Evolutionary conservation across 2,888 invertebrate species (phyloP), one percentile per base, ranked within the genome.

Genomic region (Yponomeuta cagnagella): DNA sequence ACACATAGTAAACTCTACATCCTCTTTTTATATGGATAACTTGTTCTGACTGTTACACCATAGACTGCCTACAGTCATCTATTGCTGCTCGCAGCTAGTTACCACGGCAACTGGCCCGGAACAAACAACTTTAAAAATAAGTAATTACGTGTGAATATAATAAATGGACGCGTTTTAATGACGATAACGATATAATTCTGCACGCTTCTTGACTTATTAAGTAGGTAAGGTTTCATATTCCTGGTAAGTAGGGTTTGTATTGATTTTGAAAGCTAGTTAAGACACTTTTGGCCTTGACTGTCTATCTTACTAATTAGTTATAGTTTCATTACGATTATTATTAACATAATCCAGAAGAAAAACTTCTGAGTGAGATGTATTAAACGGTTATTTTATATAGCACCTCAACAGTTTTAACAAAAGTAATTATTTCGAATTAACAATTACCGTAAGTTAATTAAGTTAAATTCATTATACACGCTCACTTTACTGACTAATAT

Each of bases 401-500:
- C 52, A 58, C 3, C 52, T 15, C 52, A 58, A 65, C 33, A 31
- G 30, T 8, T 43, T 43, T 9, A 30, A 10, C 30, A 23, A 33
- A 10, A 10, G 4, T 23, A 10, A 31, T 30, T 65, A 30, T 65
- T 33, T 65, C 5, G 48, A n/a, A 8, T 68, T 68, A n/a, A 68
- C 48, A 79, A 79, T 78, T 79, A 79, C 76, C 76, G 75, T 76
- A 77, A 76, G 77, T 77, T 79, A 80, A 79, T 80, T 75, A 77
- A 77, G 71, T 73, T 75, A 75, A 79, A 79, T 78, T 81, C 80
- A 79, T 79, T 78, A 78, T 58, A 69, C 69, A 69, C 77, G 74
- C 74, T 77, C 76, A 78, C 76, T 78, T 82, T 78, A 81, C 76
- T 74, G 79, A 78, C 76, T 81, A 81, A 82, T 81, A 77, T 77